These are phyloP conservation scores for Drosophila insularis DNA, from an alignment of 1,140 invertebrate genomes.

Conservation along the genomic window DNA sequence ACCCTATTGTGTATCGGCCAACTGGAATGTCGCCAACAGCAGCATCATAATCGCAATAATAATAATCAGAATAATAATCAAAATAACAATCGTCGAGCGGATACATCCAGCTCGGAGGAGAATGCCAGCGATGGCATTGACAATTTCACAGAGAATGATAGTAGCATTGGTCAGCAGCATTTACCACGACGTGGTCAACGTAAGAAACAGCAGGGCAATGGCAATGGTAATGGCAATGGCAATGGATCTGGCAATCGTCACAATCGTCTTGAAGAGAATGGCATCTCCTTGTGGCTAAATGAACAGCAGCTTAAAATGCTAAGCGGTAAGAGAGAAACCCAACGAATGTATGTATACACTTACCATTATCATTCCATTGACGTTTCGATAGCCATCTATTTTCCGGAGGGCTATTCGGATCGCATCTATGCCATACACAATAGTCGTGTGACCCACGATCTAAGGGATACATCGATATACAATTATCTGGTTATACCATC, in stretches of 20 bases:
- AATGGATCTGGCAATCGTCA: constrained; percentile 45
- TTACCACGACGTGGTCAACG: constrained; percentile 49
- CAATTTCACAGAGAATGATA: constrained; percentile 49
- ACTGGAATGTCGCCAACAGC: constrained; percentile 70
- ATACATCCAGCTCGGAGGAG: constrained; percentile 62
- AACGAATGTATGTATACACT: no score
- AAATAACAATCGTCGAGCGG: constrained; percentile 42
- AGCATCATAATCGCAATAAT: constrained; percentile 61
- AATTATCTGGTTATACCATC: constrained; percentile 94
- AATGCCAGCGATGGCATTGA: constrained; percentile 48
- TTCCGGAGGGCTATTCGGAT: constrained; percentile 84
- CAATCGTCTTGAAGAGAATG: constrained; percentile 78
- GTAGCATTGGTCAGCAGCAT: constrained; percentile 22
- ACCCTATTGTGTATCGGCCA: constrained; percentile 61
- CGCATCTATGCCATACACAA: constrained; percentile 94
- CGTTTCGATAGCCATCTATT: constrained; percentile 60
- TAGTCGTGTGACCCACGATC: constrained; percentile 91
- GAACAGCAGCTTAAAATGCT: constrained; percentile 94
- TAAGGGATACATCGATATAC: constrained; percentile 94
- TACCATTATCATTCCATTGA: no score
- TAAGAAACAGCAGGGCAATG: constrained; percentile 47
- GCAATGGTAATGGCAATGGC: constrained; percentile 16
- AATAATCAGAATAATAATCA: constrained; percentile 42
- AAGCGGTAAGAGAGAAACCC: constrained; percentile 87
- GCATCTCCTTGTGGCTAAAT: constrained; percentile 93